A percentile compares a stretch with the other conserved stretches of the same genome.
Conservation (phyloP, 2,888 invertebrate genomes). For the Phania funesta region DNA sequence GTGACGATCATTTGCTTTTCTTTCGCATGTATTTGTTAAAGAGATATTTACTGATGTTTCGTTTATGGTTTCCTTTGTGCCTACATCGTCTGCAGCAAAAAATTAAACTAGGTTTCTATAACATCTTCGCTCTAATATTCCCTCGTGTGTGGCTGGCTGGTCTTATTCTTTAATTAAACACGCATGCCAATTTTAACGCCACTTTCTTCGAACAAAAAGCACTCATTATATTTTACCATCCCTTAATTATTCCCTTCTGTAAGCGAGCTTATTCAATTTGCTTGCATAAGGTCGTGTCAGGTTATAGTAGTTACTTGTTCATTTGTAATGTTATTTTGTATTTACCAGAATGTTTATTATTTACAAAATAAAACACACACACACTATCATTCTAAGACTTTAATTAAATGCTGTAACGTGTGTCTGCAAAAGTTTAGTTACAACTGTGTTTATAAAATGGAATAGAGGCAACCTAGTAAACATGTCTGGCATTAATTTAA, state of each 20-base stretch:
- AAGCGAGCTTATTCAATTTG: conserved; percentile 41
- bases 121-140: no score
- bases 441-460: conserved; percentile 4
- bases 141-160: no score
- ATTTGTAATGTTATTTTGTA: conserved; percentile 6
- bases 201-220: conserved; percentile 23
- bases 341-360: conserved; percentile 11
- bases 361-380: neutral
- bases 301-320: conserved; percentile 10
- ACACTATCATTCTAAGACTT: conserved; percentile 6
- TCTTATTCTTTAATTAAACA: conserved; percentile 11
- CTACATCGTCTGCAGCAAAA: no score
- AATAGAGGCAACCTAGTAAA: conserved; percentile 9
- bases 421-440: conserved; percentile 58
- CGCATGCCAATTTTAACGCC: conserved; percentile 30
- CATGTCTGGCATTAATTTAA: neutral
- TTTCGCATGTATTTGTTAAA: no score
- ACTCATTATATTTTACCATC: neutral
- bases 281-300: conserved; percentile 31
- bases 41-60: no score
- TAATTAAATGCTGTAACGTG: conserved; percentile 54
- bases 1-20: no score
- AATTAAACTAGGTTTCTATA: no score
- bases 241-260: neutral
- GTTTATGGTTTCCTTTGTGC: no score